Conservation (phyloP, 2,888 invertebrate species). For the Chaetoderma sp. region DNA sequence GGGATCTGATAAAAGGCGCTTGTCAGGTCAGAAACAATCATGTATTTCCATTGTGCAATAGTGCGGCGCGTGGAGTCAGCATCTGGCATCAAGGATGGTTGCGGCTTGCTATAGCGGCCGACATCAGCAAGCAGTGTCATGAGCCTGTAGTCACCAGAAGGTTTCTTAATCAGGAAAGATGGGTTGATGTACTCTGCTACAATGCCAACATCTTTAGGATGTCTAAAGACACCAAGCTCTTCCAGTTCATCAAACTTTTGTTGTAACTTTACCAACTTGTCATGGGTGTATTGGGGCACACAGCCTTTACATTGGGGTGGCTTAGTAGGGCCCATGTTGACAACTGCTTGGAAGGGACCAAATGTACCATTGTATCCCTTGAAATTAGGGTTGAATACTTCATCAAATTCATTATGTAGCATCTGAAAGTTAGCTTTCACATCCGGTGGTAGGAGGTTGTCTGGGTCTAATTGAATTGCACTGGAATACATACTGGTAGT, state of each 20-base stretch:
- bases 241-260: slow-evolving; percentile 42
- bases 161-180: slow-evolving; percentile 40
- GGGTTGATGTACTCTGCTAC: slow-evolving; percentile 43
- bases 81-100: slow-evolving; percentile 33
- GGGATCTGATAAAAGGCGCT: slow-evolving; percentile 43
- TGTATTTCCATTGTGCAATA: slow-evolving; percentile 31
- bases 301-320: slow-evolving; percentile 44
- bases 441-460: slow-evolving; percentile 16
- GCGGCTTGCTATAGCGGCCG: slow-evolving; percentile 42
- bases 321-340: slow-evolving; percentile 44
- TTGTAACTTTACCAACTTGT: slow-evolving; percentile 37
- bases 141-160: slow-evolving; percentile 30
- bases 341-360: slow-evolving; percentile 37
- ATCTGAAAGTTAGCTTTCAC: slow-evolving; percentile 12
- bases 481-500: no score
- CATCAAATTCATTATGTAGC: slow-evolving; percentile 21
- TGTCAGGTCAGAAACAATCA: slow-evolving; percentile 18
- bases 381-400: slow-evolving; percentile 32
- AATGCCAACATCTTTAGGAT: slow-evolving; percentile 33
- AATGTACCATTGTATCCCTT: slow-evolving; percentile 37
- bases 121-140: slow-evolving; percentile 42
- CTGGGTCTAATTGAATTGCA: slow-evolving; percentile 25
- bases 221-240: slow-evolving; percentile 28
- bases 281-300: slow-evolving; percentile 37
- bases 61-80: slow-evolving; percentile 18